Conservation (phyloP, 2,888 invertebrate species). For the Dinocampus coccinellae region DNA sequence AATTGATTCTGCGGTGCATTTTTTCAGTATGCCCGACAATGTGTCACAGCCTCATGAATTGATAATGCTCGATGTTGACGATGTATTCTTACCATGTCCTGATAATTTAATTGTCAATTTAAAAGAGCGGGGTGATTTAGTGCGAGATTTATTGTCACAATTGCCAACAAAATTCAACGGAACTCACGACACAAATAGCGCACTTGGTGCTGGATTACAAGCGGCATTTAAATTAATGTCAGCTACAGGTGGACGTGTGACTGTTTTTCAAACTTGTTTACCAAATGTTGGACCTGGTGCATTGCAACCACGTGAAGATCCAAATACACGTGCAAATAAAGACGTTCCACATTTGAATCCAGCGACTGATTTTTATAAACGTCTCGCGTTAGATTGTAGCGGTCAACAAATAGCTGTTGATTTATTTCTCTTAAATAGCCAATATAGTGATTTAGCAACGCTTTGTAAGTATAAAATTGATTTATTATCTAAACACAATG, state of each 20-base stretch:
- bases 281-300: conserved; percentile 91
- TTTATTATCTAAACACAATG: not conserved
- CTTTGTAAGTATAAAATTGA: conserved; percentile 78
- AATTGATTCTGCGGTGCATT: conserved; percentile 92
- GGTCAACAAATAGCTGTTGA: conserved; percentile 97
- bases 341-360: conserved; percentile 92
- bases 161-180: conserved; percentile 82
- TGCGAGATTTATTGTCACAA: conserved; percentile 81
- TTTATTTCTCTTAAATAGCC: conserved; percentile 91
- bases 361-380: conserved; percentile 97
- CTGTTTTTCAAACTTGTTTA: conserved; percentile 93
- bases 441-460: conserved; percentile 95
- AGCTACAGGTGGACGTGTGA: conserved; percentile 93
- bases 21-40: conserved; percentile 89
- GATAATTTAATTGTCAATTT: conserved; percentile 94
- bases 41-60: conserved; percentile 88
- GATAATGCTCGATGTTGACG: conserved; percentile 93
- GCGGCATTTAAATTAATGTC: conserved; percentile 92
- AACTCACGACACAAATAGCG: conserved; percentile 80
- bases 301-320: conserved; percentile 84
- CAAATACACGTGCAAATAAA: conserved; percentile 83
- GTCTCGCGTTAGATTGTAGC: conserved; percentile 94
- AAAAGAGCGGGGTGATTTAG: conserved; percentile 83
- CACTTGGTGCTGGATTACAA: conserved; percentile 93
- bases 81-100: conserved; percentile 94